These are phyloP conservation scores for Chloroceryle aenea DNA, from an alignment of 2,113 vertebrate genomes.

Conservation along the genomic window DNA sequence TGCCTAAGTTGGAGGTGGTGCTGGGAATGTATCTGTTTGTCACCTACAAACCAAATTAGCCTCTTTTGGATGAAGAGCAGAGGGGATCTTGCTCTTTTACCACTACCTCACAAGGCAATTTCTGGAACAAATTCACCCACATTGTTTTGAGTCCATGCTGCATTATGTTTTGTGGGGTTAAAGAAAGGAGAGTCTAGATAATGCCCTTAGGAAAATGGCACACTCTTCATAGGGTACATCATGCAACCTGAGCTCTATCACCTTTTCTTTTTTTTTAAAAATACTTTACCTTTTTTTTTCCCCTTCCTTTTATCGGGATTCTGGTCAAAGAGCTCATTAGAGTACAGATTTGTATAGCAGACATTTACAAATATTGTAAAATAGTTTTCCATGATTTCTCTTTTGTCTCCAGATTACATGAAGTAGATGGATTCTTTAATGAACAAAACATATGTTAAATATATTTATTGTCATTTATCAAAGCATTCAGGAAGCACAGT, in stretches of 20 bases:
- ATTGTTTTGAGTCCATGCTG: not conserved
- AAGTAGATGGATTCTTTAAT: not conserved
- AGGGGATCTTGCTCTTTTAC: not conserved
- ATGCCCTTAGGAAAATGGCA: not conserved
- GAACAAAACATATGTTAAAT: not conserved
- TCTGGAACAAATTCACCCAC: not conserved
- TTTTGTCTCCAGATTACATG: not conserved
- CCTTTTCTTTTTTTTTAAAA: not conserved
- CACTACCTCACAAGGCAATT: not conserved
- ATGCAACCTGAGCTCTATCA: not conserved
- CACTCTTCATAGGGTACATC: not conserved
- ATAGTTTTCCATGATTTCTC: not conserved
- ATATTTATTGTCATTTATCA: constrained; percentile 17
- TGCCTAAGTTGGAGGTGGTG: not conserved
- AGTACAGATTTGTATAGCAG: not conserved
- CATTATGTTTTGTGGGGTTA: not conserved
- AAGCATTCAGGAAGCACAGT: not conserved
- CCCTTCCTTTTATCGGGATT: not conserved
- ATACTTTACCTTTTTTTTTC: not conserved
- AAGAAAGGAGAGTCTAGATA: not conserved
- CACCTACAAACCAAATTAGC: not conserved
- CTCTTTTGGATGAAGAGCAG: not conserved
- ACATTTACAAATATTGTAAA: not conserved
- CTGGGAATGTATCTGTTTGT: not conserved
- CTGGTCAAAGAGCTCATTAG: not conserved